phyloP scores from a whole-genome alignment of 1,140 invertebrate species.

The Drosophila rhopaloa region DNA sequence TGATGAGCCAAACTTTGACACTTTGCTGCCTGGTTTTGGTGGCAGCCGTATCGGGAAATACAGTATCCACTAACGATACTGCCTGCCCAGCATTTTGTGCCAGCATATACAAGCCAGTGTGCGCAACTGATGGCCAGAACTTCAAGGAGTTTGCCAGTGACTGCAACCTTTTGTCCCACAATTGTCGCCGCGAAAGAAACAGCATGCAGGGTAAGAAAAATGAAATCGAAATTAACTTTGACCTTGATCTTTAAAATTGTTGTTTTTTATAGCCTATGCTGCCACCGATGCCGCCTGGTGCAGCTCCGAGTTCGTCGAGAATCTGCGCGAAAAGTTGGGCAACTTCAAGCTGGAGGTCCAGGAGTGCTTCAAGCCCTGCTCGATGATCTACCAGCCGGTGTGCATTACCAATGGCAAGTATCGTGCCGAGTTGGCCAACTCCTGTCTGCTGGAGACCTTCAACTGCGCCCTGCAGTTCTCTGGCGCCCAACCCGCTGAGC shows the following conservation, averaged over 20 bases:
- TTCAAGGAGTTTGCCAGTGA: constrained; percentile 69
- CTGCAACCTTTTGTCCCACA: constrained; percentile 64
- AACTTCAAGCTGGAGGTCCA: constrained; percentile 52
- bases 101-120: constrained; percentile 64
- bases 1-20: constrained; percentile 48
- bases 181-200: constrained; percentile 66
- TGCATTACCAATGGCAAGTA: constrained; percentile 78
- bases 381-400: constrained; percentile 79
- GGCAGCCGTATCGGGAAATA: constrained; percentile 49
- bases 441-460: constrained; percentile 60
- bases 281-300: constrained; percentile 74
- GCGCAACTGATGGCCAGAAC: constrained; percentile 66
- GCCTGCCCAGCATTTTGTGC: constrained; percentile 69
- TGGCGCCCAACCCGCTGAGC: constrained; percentile 32
- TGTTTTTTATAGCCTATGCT: constrained; percentile 41
- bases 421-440: constrained; percentile 62
- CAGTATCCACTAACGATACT: constrained; percentile 62
- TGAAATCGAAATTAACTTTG: neutral
- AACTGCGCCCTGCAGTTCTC: constrained; percentile 65
- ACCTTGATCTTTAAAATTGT: neutral
- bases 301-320: constrained; percentile 63
- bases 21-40: constrained; percentile 52
- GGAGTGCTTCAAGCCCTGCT: constrained; percentile 71
- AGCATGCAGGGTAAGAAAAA: constrained; percentile 43
- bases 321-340: constrained; percentile 57